Base-by-base conservation (phyloP, 2,797 vertebrate genomes). In the Apogon hyalosoma region DNA sequence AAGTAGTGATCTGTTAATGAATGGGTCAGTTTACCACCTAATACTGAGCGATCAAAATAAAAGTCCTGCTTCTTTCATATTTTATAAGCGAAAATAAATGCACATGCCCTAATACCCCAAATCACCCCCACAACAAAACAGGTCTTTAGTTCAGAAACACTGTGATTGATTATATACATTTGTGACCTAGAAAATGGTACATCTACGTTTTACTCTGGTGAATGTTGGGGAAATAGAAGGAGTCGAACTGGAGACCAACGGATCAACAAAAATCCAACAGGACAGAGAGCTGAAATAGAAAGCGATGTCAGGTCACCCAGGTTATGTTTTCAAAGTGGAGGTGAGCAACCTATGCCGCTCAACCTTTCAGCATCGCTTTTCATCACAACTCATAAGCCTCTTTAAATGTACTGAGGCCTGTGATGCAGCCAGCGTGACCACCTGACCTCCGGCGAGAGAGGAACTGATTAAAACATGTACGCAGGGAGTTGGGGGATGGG, bases 401-500 rank as follows among this genome's bases (percentile, higher is more conserved):
- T 86, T 79, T 71, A 72, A 79, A 76, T 18, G 58, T 38, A 49
- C 28, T 1, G 40, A 80, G 60, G 51, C 46, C 80, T 55, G 83
- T 83, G 80, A 80, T 77, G 82, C 80, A 78, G 76, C 55, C 77
- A 41, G 69, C 59, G 16, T 38, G 62, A 62, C 70, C 0, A 28
- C 21, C 69, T 83, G 88, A 89, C 86, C 86, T 85, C 71, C 71
- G 64, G 69, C 64, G 61, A 46, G 53, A 75, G 69, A 82, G 68
- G 63, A 75, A 49, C 73, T 86, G 84, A 87, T 85, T 87, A 86
- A 72, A 87, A 82, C 75, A 82, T 75, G 73, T n/a, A 54, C 0
- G 9, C 65, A 53, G 85, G 72, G 74, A 82, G 68, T n/a, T 49
- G 56, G 63, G 70, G 81, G 85, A 57, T 36, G 75, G 69, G 53